Conservation (phyloP, 1,140 invertebrate species). For the Cecropterus lyciades region DNA sequence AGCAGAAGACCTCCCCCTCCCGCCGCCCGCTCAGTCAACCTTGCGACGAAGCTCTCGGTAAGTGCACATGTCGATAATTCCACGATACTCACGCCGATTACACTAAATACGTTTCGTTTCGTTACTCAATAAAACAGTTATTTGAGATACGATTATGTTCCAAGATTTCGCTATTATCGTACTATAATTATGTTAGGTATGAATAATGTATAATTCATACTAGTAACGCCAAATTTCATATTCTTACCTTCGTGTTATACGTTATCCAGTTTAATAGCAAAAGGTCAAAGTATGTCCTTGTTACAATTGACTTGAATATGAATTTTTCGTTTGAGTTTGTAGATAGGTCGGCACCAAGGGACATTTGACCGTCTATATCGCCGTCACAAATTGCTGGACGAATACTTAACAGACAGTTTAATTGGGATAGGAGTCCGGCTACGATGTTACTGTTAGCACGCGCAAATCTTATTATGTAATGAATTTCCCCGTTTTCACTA, state of each 20-base stretch:
- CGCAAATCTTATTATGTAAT: background rate
- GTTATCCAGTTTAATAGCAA: slow-evolving; percentile 1
- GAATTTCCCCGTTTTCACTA: too few relatives aligned
- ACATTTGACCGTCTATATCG: slow-evolving; percentile 17
- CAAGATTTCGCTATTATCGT: too few relatives aligned
- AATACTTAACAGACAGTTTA: slow-evolving; percentile 17
- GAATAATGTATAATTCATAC: background rate
- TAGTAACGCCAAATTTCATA: background rate
- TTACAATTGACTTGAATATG: slow-evolving; percentile 15
- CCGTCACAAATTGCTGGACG: slow-evolving; percentile 8
- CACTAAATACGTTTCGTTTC: too few relatives aligned
- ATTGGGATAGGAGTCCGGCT: slow-evolving; percentile 5
- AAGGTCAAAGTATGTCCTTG: slow-evolving; percentile 25
- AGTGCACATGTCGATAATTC: slow-evolving; percentile 35
- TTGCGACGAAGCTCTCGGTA: slow-evolving; percentile 65
- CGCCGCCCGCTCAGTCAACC: slow-evolving; percentile 74
- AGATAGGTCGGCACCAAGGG: slow-evolving; percentile 18
- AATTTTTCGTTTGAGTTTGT: slow-evolving; percentile 24
- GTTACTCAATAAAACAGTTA: too few relatives aligned
- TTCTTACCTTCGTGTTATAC: background rate
- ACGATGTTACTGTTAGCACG: background rate
- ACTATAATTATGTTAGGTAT: too few relatives aligned
- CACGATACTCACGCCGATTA: too few relatives aligned
- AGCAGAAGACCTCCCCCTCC: slow-evolving; percentile 86
- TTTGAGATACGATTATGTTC: too few relatives aligned